phyloP scores from a whole-genome alignment of 2,888 invertebrate genomes.

The Sphecodes monilicornis region DNA sequence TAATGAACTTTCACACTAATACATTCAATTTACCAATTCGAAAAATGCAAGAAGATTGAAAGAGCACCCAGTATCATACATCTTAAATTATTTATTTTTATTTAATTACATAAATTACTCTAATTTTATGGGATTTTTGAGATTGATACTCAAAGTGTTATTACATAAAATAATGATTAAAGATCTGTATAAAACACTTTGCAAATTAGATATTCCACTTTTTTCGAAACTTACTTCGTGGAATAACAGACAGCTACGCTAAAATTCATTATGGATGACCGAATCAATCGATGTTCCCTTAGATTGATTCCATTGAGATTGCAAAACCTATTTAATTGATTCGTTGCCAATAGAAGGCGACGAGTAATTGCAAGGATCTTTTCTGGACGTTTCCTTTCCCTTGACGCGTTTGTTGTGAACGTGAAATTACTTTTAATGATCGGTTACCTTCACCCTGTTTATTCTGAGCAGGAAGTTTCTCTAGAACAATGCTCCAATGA shows the following conservation, averaged over 20 bases:
- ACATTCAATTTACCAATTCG: too few species aligned
- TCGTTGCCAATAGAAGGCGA: constrained; percentile 32
- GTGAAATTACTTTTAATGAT: constrained; percentile 73
- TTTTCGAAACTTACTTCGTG: neutral
- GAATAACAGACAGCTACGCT: neutral
- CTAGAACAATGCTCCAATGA: constrained; percentile 46
- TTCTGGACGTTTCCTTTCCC: constrained; percentile 49
- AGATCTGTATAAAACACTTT: neutral
- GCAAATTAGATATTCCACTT: neutral
- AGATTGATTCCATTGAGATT: constrained; percentile 12
- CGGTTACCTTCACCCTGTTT: constrained; percentile 68
- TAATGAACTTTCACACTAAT: neutral
- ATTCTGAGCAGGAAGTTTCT: constrained; percentile 47
- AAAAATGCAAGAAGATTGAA: too few species aligned
- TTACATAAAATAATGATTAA: neutral
- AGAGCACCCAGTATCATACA: too few species aligned
- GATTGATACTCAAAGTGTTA: neutral
- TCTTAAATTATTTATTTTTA: neutral
- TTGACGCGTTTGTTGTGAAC: constrained; percentile 59
- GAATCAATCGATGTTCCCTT: constrained; percentile 7
- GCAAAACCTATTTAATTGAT: constrained; percentile 23
- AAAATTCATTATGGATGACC: neutral
- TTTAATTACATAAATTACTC: neutral
- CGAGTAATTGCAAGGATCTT: constrained; percentile 42
- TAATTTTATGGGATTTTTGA: neutral